These are phyloP conservation scores for Ctenomys sociabilis DNA, from an alignment of 2,113 vertebrate genomes.

Conservation along the genomic window DNA sequence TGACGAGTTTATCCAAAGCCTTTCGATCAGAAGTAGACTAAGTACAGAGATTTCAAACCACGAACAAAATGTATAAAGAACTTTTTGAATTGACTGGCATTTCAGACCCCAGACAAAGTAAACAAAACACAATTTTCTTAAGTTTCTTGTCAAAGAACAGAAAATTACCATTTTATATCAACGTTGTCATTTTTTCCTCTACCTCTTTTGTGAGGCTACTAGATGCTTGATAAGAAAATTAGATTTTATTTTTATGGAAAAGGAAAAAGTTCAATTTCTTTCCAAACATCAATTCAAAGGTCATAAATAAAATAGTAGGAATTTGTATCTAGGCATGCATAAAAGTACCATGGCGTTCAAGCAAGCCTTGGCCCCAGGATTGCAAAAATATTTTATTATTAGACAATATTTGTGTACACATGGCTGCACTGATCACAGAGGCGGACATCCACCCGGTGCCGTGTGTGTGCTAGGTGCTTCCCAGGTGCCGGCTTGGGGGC, in stretches of 20 bases:
- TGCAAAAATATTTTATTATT: not conserved
- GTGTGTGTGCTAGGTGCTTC: fast-evolving
- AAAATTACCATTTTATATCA: not conserved
- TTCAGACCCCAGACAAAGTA: not conserved
- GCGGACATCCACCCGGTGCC: fast-evolving
- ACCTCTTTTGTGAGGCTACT: not conserved
- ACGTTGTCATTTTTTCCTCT: not conserved
- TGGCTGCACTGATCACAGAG: fast-evolving
- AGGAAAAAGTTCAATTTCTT: not conserved
- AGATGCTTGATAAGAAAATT: not conserved
- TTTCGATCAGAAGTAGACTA: not conserved
- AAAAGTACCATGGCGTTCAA: not conserved
- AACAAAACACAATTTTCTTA: not conserved
- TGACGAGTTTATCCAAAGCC: not conserved
- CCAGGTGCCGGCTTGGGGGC: not conserved
- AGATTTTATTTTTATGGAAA: not conserved
- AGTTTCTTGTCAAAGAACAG: not conserved
- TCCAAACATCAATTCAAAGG: not conserved
- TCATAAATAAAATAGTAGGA: not conserved
- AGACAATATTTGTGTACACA: not conserved
- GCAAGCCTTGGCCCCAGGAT: not conserved
- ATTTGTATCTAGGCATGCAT: not conserved
- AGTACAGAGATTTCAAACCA: not conserved
- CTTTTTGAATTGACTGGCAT: not conserved
- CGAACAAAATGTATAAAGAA: not conserved